These are phyloP conservation scores for Columba guinea DNA, from an alignment of 2,797 vertebrate species.

Conservation along the genomic window DNA sequence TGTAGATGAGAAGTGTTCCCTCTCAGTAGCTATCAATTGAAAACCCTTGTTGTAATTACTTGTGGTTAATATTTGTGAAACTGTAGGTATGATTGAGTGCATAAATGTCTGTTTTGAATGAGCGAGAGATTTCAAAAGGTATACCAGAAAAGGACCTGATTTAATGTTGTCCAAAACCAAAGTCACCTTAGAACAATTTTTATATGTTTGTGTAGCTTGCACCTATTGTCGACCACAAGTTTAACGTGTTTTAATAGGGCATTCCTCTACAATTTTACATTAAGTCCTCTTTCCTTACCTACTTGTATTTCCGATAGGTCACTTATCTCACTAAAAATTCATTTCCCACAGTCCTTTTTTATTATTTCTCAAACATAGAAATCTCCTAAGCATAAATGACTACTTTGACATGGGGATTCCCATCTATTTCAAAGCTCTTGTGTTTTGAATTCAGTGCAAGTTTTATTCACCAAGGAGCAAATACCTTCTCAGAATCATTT, in stretches of 20 bases:
- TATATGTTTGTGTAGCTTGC: background rate
- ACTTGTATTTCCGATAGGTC: background rate
- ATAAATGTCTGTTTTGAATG: background rate
- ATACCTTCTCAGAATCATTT: background rate
- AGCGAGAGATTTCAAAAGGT: background rate
- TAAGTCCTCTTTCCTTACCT: background rate
- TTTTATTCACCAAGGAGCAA: background rate
- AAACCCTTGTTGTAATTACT: background rate
- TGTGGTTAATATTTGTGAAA: background rate
- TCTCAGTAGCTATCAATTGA: background rate
- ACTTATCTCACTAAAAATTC: background rate
- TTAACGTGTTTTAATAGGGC: background rate
- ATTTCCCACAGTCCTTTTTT: background rate
- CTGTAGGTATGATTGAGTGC: background rate
- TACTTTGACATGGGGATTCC: background rate
- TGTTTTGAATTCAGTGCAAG: background rate
- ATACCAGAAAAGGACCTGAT: background rate
- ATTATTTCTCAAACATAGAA: background rate
- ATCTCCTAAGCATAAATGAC: background rate
- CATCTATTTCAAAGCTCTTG: background rate
- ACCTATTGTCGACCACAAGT: background rate
- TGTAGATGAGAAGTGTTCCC: background rate
- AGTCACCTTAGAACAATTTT: background rate
- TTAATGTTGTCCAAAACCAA: background rate
- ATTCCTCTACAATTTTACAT: background rate